Evolutionary conservation across 2,888 invertebrate species (phyloP), one percentile per base, ranked within the genome.

Genomic region (Melipona bicolor): DNA sequence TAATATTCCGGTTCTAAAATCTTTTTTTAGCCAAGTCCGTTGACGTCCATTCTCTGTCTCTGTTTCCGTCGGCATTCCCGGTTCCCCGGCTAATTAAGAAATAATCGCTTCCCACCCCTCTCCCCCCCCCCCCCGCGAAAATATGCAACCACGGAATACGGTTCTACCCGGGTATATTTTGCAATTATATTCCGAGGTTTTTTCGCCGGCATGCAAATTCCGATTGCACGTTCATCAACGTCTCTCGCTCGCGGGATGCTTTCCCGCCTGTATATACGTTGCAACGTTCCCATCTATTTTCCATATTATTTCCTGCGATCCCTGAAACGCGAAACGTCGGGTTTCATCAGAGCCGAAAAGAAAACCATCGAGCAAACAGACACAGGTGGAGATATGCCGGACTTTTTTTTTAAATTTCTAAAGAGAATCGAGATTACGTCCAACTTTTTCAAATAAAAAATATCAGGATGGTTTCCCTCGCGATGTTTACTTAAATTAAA

Each of bases 161-260:
- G 69, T 78, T 71, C 54, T 36, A 61, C 56, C 69, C 77, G 77
- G 9, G 43, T 80, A 75, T 75, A 86, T 80, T 87, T 83, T 70
- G 85, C 83, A 88, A 89, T 88, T 89, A 88, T 84, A 82, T 77
- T 56, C 70, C 72, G 54, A 65, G 79, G 79, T 59, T 89, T 88
- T 88, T 87, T 77, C 85, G 56, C 83, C 43, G 64, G 74, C 71
- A 76, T 61, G 86, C 75, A 87, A 85, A 89, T 87, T 87, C 81
- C 87, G 65, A 89, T 87, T 84, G 87, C 85, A 77, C 83, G 88
- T 88, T 89, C 88, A 89, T 88, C 89, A 89, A 89, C 88, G 87
- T 87, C 85, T 64, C 73, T 56, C 56, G 74, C 65, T 54, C 56
- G 59, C 67, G 52, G 52, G 61, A 80, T 74, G 50, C 62, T 81